Percentiles rank a stretch among this genome's conserved stretches.
Evolutionary conservation across 2,797 vertebrate genomes (phyloP).

Genomic region (Enteromius afrohamiltoni): DNA sequence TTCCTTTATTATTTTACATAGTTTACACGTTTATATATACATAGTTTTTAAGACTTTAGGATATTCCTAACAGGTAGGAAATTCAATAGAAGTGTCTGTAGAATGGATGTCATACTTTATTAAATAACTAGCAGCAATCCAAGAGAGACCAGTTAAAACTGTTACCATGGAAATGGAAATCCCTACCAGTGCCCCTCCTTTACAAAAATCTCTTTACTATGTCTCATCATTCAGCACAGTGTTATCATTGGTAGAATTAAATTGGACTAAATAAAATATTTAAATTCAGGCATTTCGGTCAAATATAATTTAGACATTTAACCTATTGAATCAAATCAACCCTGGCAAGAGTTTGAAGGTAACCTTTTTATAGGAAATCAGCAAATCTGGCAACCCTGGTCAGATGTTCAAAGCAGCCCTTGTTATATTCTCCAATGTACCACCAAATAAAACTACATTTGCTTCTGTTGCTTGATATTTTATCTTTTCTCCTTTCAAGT

Average conservation of each 20-base stretch:
- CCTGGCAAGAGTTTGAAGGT: neutral
- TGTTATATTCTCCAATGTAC: neutral
- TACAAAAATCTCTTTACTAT: neutral
- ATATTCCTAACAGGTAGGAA: neutral
- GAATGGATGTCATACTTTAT: neutral
- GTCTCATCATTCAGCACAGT: neutral
- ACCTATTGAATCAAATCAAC: neutral
- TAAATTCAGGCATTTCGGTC: neutral
- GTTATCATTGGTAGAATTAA: neutral
- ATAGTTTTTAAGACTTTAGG: no score
- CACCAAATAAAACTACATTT: neutral
- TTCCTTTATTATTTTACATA: neutral
- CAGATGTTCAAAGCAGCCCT: neutral
- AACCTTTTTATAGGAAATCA: neutral
- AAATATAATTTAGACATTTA: neutral
- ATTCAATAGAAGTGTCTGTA: neutral
- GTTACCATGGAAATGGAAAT: constrained; percentile 1
- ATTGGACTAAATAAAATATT: neutral
- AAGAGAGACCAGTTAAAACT: neutral
- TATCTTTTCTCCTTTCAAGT: neutral
- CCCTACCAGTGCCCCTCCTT: neutral
- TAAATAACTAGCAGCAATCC: neutral
- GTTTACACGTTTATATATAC: no score
- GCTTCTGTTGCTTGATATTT: neutral
- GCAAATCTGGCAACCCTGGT: neutral